These are phyloP conservation scores for Athetis lepigone DNA, from an alignment of 2,888 invertebrate species.

Conservation along the genomic window DNA sequence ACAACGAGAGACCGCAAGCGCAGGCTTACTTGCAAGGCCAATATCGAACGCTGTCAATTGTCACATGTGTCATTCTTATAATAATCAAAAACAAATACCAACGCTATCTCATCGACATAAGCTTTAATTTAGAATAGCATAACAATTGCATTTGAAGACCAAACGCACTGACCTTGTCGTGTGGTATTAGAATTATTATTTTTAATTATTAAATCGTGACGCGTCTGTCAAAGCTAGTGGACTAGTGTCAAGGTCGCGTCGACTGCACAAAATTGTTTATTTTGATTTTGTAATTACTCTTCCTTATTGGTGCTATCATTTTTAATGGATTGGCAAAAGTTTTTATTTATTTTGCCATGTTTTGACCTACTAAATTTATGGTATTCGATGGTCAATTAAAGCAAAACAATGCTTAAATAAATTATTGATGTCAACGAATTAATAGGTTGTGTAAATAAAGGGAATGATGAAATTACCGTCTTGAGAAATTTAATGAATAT, in stretches of 20 bases:
- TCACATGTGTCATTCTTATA: conserved; percentile 61
- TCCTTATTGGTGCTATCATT: conserved; percentile 49
- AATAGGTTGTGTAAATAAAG: conserved; percentile 47
- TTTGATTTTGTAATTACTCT: conserved; percentile 39
- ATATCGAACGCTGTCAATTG: conserved; percentile 56
- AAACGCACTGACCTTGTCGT: conserved; percentile 73
- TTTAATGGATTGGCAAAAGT: conserved; percentile 12
- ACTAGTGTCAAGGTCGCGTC: conserved; percentile 64
- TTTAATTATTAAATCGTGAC: conserved; percentile 71
- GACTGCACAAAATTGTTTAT: conserved; percentile 49
- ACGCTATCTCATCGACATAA: conserved; percentile 29
- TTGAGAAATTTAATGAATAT: conserved; percentile 20
- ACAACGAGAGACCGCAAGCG: conserved; percentile 56
- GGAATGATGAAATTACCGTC: conserved; percentile 34
- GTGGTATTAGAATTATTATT: conserved; percentile 66
- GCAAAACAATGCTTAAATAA: conserved; percentile 21
- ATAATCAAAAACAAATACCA: conserved; percentile 30
- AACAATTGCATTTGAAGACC: conserved; percentile 50
- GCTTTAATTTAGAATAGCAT: conserved; percentile 29
- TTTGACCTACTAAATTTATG: conserved; percentile 24
- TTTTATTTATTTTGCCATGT: conserved; percentile 1
- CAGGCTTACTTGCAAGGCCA: conserved; percentile 57
- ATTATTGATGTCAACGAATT: conserved; percentile 55
- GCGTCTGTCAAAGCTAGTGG: conserved; percentile 60
- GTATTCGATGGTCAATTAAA: conserved; percentile 23